These are phyloP conservation scores for Cassiopea andromeda DNA, from an alignment of 30 jellyfish, hydroid and myxozoan species.

Conservation along the genomic window DNA sequence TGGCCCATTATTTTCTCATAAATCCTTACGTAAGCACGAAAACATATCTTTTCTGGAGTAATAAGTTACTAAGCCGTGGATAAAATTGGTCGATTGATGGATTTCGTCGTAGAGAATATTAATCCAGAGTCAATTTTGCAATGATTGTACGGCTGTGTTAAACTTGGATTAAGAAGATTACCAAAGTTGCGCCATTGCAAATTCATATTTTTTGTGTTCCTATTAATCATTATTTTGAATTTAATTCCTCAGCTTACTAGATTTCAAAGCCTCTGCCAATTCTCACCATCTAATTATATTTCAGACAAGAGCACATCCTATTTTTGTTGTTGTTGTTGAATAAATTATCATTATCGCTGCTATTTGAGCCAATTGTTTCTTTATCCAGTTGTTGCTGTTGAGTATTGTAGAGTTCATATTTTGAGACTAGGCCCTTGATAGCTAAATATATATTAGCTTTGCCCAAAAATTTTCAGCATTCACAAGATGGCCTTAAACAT, in stretches of 20 bases:
- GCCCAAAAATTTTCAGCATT: no score
- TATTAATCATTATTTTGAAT: not conserved
- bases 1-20: no score
- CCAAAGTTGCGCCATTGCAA: slow-evolving; percentile 2
- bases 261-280: not conserved
- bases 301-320: not conserved
- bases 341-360: no score
- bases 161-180: not conserved
- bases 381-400: no score
- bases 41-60: not conserved
- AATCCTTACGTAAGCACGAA: not conserved
- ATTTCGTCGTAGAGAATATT: slow-evolving; percentile 17
- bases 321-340: no score
- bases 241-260: not conserved
- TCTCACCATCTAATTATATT: not conserved
- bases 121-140: not conserved
- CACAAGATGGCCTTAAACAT: no score
- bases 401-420: no score
- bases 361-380: no score
- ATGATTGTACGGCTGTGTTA: slow-evolving; percentile 3
- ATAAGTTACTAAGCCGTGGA: slow-evolving; percentile 15
- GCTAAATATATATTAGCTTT: no score
- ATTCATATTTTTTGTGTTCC: not conserved
- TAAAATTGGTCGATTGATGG: slow-evolving; percentile 7
- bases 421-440: no score